Conservation (phyloP, 2,888 invertebrate genomes). For the Drosophila stalkeri region DNA sequence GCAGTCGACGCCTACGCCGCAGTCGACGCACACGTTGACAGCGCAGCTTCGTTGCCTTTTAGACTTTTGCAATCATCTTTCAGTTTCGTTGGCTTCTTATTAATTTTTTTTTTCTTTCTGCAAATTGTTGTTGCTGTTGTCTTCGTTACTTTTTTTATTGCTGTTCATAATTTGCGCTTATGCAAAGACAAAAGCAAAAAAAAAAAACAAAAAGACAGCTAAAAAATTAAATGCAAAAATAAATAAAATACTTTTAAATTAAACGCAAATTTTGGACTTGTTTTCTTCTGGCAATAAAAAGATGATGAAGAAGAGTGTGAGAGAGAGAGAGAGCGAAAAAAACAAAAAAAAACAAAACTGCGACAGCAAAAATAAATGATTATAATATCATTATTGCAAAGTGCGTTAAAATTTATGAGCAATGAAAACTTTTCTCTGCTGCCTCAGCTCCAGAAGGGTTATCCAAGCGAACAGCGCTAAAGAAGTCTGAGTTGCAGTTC, state of each 20-base stretch:
- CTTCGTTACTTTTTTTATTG: conserved; percentile 44
- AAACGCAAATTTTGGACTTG: conserved; percentile 64
- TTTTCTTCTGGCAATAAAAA: conserved; percentile 57
- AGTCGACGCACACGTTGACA: background rate
- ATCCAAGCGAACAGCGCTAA: conserved; percentile 16
- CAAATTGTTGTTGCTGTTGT: conserved; percentile 12
- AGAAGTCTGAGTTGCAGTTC: conserved; percentile 17
- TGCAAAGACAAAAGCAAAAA: conserved; percentile 43
- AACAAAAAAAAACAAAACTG: conserved; percentile 2
- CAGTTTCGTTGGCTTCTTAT: conserved; percentile 53
- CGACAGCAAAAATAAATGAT: conserved; percentile 41
- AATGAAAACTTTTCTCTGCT: conserved; percentile 61
- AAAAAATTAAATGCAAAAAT: conserved; percentile 10
- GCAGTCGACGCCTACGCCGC: conserved; percentile 14
- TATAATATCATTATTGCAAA: conserved; percentile 72
- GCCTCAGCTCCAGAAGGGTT: conserved; percentile 20
- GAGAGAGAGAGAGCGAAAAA: background rate
- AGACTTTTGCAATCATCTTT: conserved; percentile 69
- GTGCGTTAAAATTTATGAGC: conserved; percentile 74
- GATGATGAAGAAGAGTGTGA: background rate
- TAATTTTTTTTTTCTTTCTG: conserved; percentile 42
- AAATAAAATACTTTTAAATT: conserved; percentile 54
- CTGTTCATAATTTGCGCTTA: conserved; percentile 66
- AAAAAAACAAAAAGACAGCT: background rate
- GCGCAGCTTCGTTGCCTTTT: conserved; percentile 26